Percentiles rank a stretch among this genome's conserved stretches.
These are phyloP conservation scores for Himalopsyche kuldschensis DNA, from an alignment of 2,888 invertebrate species.

Conservation along the genomic window DNA sequence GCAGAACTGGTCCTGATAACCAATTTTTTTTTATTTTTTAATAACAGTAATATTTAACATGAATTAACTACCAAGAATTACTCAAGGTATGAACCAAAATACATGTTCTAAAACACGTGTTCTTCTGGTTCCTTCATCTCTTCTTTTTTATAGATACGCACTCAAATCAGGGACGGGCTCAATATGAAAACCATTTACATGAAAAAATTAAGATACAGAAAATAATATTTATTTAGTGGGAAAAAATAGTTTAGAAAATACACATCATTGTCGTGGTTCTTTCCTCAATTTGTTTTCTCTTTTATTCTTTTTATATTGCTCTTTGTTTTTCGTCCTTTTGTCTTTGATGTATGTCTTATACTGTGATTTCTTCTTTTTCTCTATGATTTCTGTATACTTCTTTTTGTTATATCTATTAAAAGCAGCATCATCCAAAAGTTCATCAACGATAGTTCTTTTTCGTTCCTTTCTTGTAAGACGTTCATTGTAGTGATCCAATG, in stretches of 20 bases:
- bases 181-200: not conserved
- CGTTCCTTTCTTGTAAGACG: slow-evolving; percentile 83
- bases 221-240: not conserved
- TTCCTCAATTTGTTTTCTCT: slow-evolving; percentile 20
- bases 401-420: slow-evolving; percentile 80
- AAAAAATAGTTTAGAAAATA: not conserved
- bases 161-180: not conserved
- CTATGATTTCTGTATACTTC: slow-evolving; percentile 76
- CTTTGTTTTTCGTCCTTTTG: slow-evolving; percentile 62
- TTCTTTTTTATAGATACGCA: too few relatives aligned
- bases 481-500: slow-evolving; percentile 84
- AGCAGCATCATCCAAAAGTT: slow-evolving; percentile 85
- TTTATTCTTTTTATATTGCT: slow-evolving; percentile 29
- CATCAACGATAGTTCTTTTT: slow-evolving; percentile 90
- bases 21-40: too few relatives aligned
- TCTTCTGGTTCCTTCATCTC: too few relatives aligned
- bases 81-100: too few relatives aligned
- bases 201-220: not conserved
- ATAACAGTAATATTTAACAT: too few relatives aligned
- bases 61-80: too few relatives aligned
- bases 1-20: too few relatives aligned
- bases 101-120: too few relatives aligned
- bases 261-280: not conserved
- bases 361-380: slow-evolving; percentile 68
- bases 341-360: slow-evolving; percentile 76